phyloP scores from a whole-genome alignment of 2,797 vertebrate genomes.

The Chromis chromis region DNA sequence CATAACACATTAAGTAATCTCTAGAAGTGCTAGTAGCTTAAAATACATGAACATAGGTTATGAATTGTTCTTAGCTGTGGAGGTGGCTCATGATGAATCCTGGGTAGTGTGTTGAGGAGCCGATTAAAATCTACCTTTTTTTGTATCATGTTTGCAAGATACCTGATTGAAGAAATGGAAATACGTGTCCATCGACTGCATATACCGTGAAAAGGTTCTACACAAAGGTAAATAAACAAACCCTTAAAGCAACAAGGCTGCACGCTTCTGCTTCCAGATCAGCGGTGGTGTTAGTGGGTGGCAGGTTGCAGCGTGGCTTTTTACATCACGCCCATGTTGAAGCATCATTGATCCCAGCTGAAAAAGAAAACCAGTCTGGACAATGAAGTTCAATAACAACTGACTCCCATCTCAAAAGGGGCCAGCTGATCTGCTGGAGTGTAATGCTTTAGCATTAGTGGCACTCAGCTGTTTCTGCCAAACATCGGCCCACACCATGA shows the following conservation, averaged over 20 bases:
- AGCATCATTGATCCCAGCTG: slow-evolving; percentile 97
- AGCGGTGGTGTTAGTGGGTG: slow-evolving; percentile 70
- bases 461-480: slow-evolving; percentile 97
- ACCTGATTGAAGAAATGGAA: not conserved
- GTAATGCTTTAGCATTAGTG: slow-evolving; percentile 94
- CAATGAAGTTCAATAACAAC: slow-evolving; percentile 99
- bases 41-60: too few relatives aligned
- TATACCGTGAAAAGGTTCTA: not conserved
- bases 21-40: too few relatives aligned
- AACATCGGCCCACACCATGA: slow-evolving; percentile 95
- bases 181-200: not conserved
- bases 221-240: slow-evolving; percentile 18
- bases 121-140: not conserved
- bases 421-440: slow-evolving; percentile 89
- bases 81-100: too few relatives aligned
- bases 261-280: slow-evolving; percentile 25
- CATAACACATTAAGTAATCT: too few relatives aligned
- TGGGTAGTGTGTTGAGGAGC: too few relatives aligned
- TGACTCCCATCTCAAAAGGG: slow-evolving; percentile 89
- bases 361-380: slow-evolving; percentile 93
- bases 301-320: slow-evolving; percentile 88
- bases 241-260: slow-evolving; percentile 21
- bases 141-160: too few relatives aligned
- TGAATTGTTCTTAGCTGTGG: too few relatives aligned
- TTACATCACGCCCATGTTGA: slow-evolving; percentile 94